Conservation (phyloP, 2,797 vertebrate species). For the Liparis tanakae region DNA sequence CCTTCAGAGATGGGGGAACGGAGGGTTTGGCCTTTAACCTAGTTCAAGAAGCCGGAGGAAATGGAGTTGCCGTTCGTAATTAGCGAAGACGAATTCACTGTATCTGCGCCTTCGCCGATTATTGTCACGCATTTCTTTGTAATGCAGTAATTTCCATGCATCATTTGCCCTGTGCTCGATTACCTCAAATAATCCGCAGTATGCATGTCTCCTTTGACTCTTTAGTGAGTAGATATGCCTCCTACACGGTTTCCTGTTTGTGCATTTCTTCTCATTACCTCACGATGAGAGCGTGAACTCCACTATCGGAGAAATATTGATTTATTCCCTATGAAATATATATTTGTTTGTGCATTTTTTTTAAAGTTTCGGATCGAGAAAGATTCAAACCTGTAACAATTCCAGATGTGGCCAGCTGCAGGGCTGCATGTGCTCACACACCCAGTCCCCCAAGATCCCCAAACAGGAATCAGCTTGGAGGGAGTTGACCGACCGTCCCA, state of each 20-base stretch:
- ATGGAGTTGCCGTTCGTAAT: background rate
- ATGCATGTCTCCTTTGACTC: constrained; percentile 56
- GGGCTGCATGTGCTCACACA: constrained; percentile 55
- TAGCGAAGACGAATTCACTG: constrained; percentile 18
- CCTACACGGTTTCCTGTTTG: constrained; percentile 80
- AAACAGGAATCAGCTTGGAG: constrained; percentile 61
- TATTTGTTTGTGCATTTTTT: constrained; percentile 14
- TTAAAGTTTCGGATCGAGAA: constrained; percentile 10
- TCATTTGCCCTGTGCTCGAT: constrained; percentile 27
- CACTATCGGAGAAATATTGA: constrained; percentile 4
- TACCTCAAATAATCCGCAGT: constrained; percentile 45
- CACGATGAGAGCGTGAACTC: constrained; percentile 22
- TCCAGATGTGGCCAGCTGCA: constrained; percentile 65
- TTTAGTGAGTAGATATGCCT: constrained; percentile 62
- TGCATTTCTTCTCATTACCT: constrained; percentile 38
- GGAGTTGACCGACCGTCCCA: constrained; percentile 44
- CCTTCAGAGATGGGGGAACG: constrained; percentile 10
- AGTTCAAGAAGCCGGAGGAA: constrained; percentile 19
- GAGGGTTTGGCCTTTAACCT: constrained; percentile 38
- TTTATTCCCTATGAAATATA: background rate
- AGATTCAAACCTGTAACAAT: constrained; percentile 41
- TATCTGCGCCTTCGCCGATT: background rate
- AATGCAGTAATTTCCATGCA: background rate
- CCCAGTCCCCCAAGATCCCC: constrained; percentile 52
- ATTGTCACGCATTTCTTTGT: constrained; percentile 7